These are phyloP conservation scores for Piaya cayana DNA, from an alignment of 2,113 vertebrate species.

Conservation along the genomic window DNA sequence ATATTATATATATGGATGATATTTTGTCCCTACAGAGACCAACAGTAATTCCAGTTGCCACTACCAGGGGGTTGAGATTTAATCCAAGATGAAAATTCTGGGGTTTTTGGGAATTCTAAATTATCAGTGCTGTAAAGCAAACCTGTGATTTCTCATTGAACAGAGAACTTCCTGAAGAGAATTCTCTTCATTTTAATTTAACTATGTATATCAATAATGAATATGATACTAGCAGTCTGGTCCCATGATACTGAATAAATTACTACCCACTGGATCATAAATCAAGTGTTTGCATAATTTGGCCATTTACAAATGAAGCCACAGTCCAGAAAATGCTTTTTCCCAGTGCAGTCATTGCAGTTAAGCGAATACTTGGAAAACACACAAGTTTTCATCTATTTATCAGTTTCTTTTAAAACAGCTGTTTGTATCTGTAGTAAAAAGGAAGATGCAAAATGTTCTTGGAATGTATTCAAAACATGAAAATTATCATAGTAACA, in stretches of 20 bases:
- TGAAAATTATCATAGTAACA: conserved; percentile 36
- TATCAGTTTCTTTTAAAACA: conserved; percentile 63
- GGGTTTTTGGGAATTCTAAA: background rate
- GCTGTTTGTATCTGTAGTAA: conserved; percentile 46
- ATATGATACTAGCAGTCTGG: background rate
- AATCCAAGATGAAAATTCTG: background rate
- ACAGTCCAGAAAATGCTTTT: conserved; percentile 37
- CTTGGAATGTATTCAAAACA: conserved; percentile 49
- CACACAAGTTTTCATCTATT: conserved; percentile 35
- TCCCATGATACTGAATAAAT: conserved; percentile 39
- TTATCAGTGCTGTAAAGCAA: background rate
- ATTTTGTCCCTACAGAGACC: background rate
- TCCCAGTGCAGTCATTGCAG: conserved; percentile 40
- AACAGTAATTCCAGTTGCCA: background rate
- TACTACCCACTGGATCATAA: conserved; percentile 42
- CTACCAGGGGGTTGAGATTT: background rate
- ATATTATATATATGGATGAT: background rate
- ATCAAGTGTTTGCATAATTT: conserved; percentile 61
- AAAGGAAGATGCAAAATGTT: conserved; percentile 62
- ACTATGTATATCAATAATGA: background rate
- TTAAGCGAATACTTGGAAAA: conserved; percentile 59
- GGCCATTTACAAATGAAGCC: conserved; percentile 43
- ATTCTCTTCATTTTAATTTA: background rate
- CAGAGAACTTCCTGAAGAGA: background rate
- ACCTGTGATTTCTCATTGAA: background rate